A percentile compares a stretch with the other conserved stretches of the same genome.
Evolutionary conservation across 1,140 invertebrate genomes (phyloP).

Genomic region (Cydia strobilella): DNA sequence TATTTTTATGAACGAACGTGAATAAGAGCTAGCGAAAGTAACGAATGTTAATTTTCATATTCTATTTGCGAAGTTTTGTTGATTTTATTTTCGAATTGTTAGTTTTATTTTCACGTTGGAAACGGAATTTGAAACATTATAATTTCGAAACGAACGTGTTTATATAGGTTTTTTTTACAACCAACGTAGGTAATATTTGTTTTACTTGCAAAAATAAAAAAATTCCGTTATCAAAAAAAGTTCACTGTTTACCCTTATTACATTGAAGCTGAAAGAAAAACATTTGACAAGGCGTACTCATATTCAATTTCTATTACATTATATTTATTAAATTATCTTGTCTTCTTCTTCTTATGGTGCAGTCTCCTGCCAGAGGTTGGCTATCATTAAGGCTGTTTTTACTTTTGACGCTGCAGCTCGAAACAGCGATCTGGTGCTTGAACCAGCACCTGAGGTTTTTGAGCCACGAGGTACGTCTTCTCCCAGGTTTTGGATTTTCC

Average conservation of each 20-base stretch:
- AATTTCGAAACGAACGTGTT: not conserved
- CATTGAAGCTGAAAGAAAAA: not conserved
- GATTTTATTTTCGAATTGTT: conserved; percentile 1
- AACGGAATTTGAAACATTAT: not conserved
- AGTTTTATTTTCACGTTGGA: not conserved
- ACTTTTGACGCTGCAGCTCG: no score
- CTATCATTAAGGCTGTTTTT: no score
- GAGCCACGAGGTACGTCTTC: no score
- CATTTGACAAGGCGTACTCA: not conserved
- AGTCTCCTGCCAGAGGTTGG: no score
- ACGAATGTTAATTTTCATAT: not conserved
- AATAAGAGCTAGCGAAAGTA: not conserved
- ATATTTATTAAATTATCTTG: not conserved
- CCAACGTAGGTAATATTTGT: not conserved
- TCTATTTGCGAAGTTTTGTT: no score
- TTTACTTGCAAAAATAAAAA: not conserved
- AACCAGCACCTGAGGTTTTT: no score
- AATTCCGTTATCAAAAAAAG: not conserved
- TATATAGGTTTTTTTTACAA: not conserved
- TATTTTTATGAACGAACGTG: not conserved
- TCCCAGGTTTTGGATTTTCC: no score
- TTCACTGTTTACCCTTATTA: not conserved
- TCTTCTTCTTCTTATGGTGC: no score
- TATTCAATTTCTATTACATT: not conserved
- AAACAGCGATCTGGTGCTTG: no score